phyloP scores from a whole-genome alignment of 2,888 invertebrate species.

The Caenorhabditis wallacei region DNA sequence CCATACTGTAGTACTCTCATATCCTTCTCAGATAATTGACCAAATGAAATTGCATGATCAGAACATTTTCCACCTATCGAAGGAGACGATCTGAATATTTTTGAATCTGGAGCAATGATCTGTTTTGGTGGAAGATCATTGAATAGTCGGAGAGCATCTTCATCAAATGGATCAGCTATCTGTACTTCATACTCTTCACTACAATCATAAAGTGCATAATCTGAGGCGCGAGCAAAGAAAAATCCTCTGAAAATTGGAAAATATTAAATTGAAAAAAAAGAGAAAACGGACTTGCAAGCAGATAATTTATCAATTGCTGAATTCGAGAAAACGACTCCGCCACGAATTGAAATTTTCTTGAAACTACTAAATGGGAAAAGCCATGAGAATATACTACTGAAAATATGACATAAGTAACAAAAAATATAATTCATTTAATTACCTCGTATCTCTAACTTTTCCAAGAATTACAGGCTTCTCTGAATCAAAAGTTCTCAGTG shows the following conservation, averaged over 20 bases:
- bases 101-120: constrained; percentile 50
- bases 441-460: constrained; percentile 49
- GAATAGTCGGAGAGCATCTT: constrained; percentile 52
- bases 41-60: constrained; percentile 60
- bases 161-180: constrained; percentile 59
- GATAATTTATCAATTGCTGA: constrained; percentile 48
- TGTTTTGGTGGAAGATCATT: constrained; percentile 45
- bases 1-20: constrained; percentile 64
- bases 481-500: constrained; percentile 33
- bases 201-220: constrained; percentile 57
- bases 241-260: constrained; percentile 47
- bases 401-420: neutral
- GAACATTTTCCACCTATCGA: constrained; percentile 46
- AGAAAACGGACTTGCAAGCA: constrained; percentile 42
- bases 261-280: neutral
- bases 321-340: constrained; percentile 53
- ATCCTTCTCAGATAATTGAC: constrained; percentile 57
- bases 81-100: constrained; percentile 14
- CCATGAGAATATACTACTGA: constrained; percentile 43
- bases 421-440: neutral
- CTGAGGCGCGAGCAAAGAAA: constrained; percentile 53
- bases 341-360: constrained; percentile 47
- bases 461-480: constrained; percentile 43
- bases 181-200: constrained; percentile 14
- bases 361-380: constrained; percentile 53